Conservation (phyloP, 2,797 vertebrate species). For the Prionace glauca region DNA sequence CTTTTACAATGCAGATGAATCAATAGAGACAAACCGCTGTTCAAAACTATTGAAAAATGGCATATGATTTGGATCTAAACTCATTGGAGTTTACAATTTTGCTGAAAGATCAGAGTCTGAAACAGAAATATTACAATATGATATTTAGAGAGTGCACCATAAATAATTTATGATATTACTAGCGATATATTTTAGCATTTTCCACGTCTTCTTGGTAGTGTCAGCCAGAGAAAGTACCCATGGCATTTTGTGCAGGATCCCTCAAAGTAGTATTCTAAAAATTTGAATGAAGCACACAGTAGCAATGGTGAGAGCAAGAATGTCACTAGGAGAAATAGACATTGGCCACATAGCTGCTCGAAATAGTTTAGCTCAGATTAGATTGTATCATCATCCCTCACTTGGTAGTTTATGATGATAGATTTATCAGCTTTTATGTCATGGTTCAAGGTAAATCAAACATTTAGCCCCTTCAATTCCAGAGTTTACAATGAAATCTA, state of each 20-base stretch:
- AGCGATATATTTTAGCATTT: background rate
- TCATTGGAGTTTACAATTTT: background rate
- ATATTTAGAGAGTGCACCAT: background rate
- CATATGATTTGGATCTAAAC: background rate
- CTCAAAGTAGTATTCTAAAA: background rate
- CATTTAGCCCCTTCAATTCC: background rate
- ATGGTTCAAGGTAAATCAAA: background rate
- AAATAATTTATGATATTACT: background rate
- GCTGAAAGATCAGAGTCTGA: background rate
- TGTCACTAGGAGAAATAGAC: background rate
- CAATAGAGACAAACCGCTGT: background rate
- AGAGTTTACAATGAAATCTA: background rate
- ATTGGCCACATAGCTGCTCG: background rate
- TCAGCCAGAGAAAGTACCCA: background rate
- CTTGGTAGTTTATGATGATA: background rate
- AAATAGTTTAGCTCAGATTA: background rate
- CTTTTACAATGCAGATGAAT: background rate
- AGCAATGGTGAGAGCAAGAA: background rate
- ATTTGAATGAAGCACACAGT: background rate
- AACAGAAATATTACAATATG: background rate
- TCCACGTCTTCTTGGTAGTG: background rate
- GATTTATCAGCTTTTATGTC: background rate
- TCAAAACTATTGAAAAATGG: background rate
- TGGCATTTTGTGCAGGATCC: background rate
- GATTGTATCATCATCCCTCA: background rate